Percentiles rank a stretch among this genome's conserved stretches.
These are phyloP conservation scores for Sycophila texana DNA, from an alignment of 2,888 invertebrate species.

Conservation along the genomic window DNA sequence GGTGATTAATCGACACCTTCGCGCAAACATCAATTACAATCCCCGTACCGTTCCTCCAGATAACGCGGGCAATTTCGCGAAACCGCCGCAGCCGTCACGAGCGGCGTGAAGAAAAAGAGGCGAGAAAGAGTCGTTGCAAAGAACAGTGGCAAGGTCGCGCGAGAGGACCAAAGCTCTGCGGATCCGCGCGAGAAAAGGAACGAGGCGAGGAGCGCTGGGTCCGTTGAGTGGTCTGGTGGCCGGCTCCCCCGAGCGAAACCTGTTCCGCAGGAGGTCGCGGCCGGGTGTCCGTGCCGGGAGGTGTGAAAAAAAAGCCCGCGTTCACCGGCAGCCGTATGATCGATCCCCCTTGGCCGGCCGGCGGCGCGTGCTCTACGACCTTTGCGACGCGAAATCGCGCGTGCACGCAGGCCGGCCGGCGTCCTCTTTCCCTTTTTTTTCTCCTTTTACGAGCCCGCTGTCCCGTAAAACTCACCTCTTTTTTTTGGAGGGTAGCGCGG, in stretches of 20 bases:
- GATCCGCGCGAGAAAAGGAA: neutral
- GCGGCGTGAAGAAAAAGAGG: neutral
- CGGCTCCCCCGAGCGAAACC: conserved; percentile 19
- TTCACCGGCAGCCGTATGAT: neutral
- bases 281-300: neutral
- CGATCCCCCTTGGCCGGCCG: neutral
- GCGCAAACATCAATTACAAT: conserved; percentile 31
- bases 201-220: no score
- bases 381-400: no score
- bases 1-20: conserved; percentile 33
- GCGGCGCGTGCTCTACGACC: no score
- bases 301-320: conserved; percentile 35
- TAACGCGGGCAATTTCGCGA: conserved; percentile 9
- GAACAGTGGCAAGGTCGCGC: neutral
- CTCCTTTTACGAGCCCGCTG: no score
- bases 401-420: no score
- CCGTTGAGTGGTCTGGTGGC: no score
- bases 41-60: neutral
- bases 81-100: conserved; percentile 11
- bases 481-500: no score
- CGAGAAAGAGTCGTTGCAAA: neutral
- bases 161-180: neutral
- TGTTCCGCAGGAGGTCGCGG: conserved; percentile 31
- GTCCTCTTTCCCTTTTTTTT: no score
- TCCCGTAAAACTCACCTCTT: no score